Conservation (phyloP, 2,797 vertebrate genomes). For the Kryptopterus vitreolus region DNA sequence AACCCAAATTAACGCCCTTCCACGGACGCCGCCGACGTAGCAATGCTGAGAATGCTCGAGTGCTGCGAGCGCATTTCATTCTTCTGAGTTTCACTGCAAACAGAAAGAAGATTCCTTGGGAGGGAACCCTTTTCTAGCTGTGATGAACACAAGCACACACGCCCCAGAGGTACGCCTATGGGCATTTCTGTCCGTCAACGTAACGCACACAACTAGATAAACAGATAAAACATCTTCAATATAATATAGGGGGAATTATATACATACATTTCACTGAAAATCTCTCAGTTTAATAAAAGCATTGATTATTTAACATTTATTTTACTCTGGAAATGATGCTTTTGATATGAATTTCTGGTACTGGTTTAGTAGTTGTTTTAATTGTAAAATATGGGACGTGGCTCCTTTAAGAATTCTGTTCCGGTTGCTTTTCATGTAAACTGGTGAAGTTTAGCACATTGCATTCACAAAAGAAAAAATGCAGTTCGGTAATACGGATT, state of each 20-base stretch:
- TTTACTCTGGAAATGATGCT: too few species aligned
- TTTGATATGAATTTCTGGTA: too few species aligned
- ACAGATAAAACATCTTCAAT: not conserved
- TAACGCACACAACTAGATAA: not conserved
- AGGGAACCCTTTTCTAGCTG: conserved; percentile 23
- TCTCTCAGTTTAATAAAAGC: too few species aligned
- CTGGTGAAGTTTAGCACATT: too few species aligned
- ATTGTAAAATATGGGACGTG: too few species aligned
- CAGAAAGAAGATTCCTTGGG: not conserved
- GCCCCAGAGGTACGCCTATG: conserved; percentile 1
- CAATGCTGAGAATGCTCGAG: not conserved
- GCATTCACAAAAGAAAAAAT: too few species aligned
- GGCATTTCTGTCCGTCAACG: not conserved
- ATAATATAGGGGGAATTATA: not conserved
- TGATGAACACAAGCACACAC: not conserved
- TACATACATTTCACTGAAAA: too few species aligned
- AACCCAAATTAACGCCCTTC: conserved; percentile 41
- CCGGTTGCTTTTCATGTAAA: too few species aligned
- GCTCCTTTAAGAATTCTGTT: too few species aligned
- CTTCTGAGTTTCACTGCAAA: not conserved
- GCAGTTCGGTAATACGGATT: too few species aligned
- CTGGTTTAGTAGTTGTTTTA: too few species aligned
- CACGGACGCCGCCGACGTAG: not conserved
- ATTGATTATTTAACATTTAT: too few species aligned
- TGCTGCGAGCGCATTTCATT: not conserved